Percentiles rank a stretch among this genome's conserved stretches.
phyloP scores from a whole-genome alignment of 2,797 vertebrate species.

The Falco naumanni region DNA sequence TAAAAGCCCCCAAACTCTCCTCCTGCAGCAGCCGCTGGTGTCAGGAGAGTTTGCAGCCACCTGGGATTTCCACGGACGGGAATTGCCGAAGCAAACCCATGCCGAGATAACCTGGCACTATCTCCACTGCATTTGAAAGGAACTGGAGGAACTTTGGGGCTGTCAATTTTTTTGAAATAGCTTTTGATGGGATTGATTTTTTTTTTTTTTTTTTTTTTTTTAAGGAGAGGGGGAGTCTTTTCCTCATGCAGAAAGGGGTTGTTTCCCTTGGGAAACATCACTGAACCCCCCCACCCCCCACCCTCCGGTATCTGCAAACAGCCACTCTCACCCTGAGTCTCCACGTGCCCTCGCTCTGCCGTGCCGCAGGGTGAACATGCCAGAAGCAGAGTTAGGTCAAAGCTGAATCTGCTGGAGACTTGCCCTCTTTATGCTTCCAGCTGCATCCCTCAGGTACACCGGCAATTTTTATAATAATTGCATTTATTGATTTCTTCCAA shows the following conservation, averaged over 20 bases:
- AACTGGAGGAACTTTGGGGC: neutral
- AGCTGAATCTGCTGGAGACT: neutral
- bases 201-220: neutral
- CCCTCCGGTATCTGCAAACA: rapidly evolving
- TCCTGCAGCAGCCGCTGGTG: rapidly evolving
- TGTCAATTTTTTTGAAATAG: neutral
- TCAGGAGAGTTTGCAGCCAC: neutral
- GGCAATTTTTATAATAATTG: neutral
- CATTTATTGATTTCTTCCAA: slow-evolving; percentile 15
- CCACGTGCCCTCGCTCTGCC: neutral
- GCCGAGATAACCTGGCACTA: neutral
- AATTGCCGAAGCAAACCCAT: rapidly evolving
- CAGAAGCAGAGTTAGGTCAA: neutral
- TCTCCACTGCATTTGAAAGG: neutral
- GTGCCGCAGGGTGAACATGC: rapidly evolving
- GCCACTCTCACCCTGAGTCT: neutral
- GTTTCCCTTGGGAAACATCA: neutral
- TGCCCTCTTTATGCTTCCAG: neutral
- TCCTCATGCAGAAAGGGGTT: neutral
- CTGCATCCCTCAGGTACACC: neutral
- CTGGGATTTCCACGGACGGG: neutral
- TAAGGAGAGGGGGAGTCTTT: neutral
- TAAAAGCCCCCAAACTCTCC: neutral
- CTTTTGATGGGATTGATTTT: neutral
- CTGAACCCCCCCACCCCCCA: rapidly evolving